phyloP scores from a whole-genome alignment of 1,140 invertebrate species.

The Mya arenaria region DNA sequence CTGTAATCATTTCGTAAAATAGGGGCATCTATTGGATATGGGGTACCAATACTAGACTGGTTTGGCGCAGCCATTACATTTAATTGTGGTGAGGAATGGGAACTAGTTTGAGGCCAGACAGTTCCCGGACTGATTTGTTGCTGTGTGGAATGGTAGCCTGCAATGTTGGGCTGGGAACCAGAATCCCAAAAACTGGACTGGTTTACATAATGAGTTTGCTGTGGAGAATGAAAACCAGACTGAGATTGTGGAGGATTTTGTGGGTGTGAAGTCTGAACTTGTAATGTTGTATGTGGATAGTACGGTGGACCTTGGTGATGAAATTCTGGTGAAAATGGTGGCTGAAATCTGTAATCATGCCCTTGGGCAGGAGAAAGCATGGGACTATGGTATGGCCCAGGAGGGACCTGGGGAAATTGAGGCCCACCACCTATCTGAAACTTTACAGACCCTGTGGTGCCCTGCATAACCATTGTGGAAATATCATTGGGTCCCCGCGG shows the following conservation, averaged over 20 bases:
- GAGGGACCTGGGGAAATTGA: not conserved
- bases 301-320: slow-evolving; percentile 13
- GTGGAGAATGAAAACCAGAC: not conserved
- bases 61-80: not conserved
- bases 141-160: not conserved
- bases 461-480: not conserved
- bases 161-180: not conserved
- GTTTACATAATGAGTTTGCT: not conserved
- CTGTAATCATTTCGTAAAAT: slow-evolving; percentile 85
- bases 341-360: slow-evolving; percentile 12
- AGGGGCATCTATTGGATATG: slow-evolving; percentile 56
- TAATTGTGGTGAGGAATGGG: slow-evolving; percentile 5
- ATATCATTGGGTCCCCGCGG: not conserved
- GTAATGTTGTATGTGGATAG: too few species aligned
- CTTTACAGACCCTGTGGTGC: slow-evolving; percentile 30
- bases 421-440: slow-evolving; percentile 45
- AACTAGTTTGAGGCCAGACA: not conserved
- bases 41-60: not conserved
- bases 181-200: not conserved
- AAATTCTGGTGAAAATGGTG: not conserved
- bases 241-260: not conserved
- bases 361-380: not conserved
- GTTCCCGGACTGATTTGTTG: not conserved
- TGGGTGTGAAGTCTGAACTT: slow-evolving; percentile 24
- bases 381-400: not conserved